Conservation (phyloP, 2,888 invertebrate genomes). For the Hirtodrosophila confusa region DNA sequence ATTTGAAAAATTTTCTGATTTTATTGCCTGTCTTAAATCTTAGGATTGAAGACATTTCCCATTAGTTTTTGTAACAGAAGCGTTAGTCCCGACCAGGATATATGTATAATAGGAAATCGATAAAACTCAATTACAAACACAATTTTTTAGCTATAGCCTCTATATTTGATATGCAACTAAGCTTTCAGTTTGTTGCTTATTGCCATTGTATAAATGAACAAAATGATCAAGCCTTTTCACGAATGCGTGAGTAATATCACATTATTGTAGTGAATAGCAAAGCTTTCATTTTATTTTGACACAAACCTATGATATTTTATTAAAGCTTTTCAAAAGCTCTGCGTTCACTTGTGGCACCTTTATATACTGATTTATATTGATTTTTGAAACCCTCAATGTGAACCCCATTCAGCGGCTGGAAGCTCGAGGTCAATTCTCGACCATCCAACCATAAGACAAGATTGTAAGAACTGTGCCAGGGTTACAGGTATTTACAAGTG, state of each 20-base stretch:
- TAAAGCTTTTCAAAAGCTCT: slow-evolving; percentile 16
- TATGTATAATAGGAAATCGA: no score
- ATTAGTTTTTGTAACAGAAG: no score
- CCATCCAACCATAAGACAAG: slow-evolving; percentile 14
- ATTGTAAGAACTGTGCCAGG: slow-evolving; percentile 33
- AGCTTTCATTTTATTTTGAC: slow-evolving; percentile 28
- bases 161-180: no score
- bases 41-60: no score
- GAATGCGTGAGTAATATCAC: no score
- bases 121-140: no score
- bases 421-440: slow-evolving; percentile 11
- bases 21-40: no score
- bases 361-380: slow-evolving; percentile 36
- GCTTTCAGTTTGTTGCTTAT: no score
- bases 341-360: slow-evolving; percentile 5
- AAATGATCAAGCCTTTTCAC: no score
- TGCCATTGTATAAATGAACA: background rate
- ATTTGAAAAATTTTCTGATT: no score
- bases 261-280: background rate
- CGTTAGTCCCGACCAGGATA: no score
- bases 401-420: background rate
- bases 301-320: slow-evolving; percentile 37
- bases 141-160: no score
- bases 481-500: slow-evolving; percentile 6
- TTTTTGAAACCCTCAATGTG: slow-evolving; percentile 21